Evolutionary conservation across 1,140 invertebrate species (phyloP), one percentile per base, ranked within the genome.

Genomic region (Caenorhabditis briggsae): DNA sequence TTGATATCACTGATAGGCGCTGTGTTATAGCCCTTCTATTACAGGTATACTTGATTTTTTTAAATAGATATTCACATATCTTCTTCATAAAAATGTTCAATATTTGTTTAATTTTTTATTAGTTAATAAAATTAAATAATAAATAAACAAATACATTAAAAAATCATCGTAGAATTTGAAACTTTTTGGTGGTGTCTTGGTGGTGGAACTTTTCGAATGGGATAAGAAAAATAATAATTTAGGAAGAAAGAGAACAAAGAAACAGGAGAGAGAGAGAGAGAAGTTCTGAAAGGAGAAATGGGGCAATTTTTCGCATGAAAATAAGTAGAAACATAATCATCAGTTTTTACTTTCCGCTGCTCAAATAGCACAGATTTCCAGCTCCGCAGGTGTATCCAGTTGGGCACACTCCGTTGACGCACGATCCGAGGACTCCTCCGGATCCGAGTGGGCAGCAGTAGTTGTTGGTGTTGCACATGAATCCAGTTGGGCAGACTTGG

Each of bases 381-480:
- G 88, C 88, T 56, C 88, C 88, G 56, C 88, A 88, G 43, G 84
- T 82, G 86, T 88, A 88, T 70, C 86, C 88, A 56, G 82, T 85
- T 33, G 88, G 88, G 82, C 88, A 88, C 9, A 58, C 46, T 53
- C 86, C 86, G 56, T 84, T 87, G 64, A 88, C 83, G 70, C 88
- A 88, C 8, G 43, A 48, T 78, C 85, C 85, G 74, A 86, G 50
- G 41, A 84, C 88, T 84, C 87, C 87, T 83, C 84, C 87, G 16
- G 87, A 85, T 70, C 88, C 88, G 83, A 88, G 86, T 74, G 88
- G 88, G 65, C 88, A 88, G 64, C 88, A 88, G 82, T 85, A 88
- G 86, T 88, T 74, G 83, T 88, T 88, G 55, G 88, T 88, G 82
- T 88, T 87, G 78, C 88, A 88, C 56, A 83, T 46, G 86, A 46